Percentiles rank a stretch among this genome's conserved stretches.
Evolutionary conservation across 2,113 vertebrate species (phyloP).

Genomic region (Oreotrochilus melanogaster): DNA sequence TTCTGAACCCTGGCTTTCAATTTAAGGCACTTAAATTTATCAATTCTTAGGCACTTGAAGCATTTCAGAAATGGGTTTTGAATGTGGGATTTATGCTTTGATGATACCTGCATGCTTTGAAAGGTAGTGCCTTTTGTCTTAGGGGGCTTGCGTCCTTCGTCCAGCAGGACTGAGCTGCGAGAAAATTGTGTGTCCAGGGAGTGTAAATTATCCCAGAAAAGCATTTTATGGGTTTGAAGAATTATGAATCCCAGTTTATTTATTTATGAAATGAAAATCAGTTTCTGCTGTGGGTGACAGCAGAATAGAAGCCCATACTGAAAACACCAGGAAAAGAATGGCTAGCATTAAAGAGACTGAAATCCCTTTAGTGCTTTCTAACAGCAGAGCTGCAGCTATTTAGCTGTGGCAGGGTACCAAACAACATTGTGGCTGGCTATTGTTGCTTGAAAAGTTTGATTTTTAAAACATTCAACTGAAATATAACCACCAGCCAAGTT

Average conservation of each 20-base stretch:
- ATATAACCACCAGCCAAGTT: conserved; percentile 9
- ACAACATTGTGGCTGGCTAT: conserved; percentile 62
- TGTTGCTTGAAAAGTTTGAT: conserved; percentile 71
- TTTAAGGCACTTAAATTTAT: no score
- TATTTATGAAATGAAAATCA: conserved; percentile 46
- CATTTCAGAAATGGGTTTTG: not conserved
- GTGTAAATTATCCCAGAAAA: conserved; percentile 16
- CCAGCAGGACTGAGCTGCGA: not conserved
- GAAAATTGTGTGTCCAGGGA: not conserved
- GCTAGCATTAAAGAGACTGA: conserved; percentile 40
- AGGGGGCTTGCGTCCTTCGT: not conserved
- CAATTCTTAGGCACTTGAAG: not conserved
- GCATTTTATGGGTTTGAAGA: conserved; percentile 5
- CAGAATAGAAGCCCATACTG: conserved; percentile 16
- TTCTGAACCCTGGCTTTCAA: not conserved
- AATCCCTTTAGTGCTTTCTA: conserved; percentile 10
- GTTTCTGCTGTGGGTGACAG: conserved; percentile 39
- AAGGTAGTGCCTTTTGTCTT: not conserved
- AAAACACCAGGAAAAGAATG: conserved; percentile 44
- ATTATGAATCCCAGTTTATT: conserved; percentile 39
- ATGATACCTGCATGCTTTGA: not conserved
- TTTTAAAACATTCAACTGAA: conserved; percentile 65
- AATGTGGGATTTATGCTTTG: not conserved
- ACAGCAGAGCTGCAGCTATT: conserved; percentile 56
- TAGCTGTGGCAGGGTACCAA: conserved; percentile 55